Base-by-base conservation (phyloP, 2,797 vertebrate genomes). In the Huso huso region DNA sequence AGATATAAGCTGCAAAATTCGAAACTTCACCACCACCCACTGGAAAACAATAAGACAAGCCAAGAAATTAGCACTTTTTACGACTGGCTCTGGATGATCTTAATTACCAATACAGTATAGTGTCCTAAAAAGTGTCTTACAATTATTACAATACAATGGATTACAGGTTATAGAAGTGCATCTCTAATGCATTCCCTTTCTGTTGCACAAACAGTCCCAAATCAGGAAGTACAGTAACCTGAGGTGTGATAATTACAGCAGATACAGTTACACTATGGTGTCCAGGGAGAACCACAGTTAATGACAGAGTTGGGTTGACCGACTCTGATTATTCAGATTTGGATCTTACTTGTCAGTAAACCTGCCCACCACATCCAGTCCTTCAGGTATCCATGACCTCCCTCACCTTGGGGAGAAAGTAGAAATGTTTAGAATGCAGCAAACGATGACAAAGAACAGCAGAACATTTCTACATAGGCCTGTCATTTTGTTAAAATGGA, bases 281-380 rank as follows among this genome's bases (percentile, higher is more conserved):
- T 51, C 4, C 62, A 37, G 11, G 53, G 11, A 52, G 18, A 8
- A 10, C 4, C 6, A 8, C 11, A 13, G 10, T 8, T 15, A 55
- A 15, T 2, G 9, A 10, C 6, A 8, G 6, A 7, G 23, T 15
- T 13, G 18, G 1, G 2, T 18, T 8, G 8, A 8, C 11, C n/a
- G n/a, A 6, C 9, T 2, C 10, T 12, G 7, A 51, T 9, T 71
- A 61, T 2, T 4, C 61, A n/a, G 49, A 49, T 18, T 61, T 13
- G 55, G 67, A 6, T 80, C 93, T 94, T 87, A 98, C 96, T 99
- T 69, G 95, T 95, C 65, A 97, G 69, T 63, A 99, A 84, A 67
- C 96, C 95, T 59, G 91, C 91, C 95, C 96, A 99, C 96, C 96
- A 99, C 70, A 97, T 79, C 79, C 91, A 87, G 76, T 98, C 95